Percentiles rank a stretch among this genome's conserved stretches.
phyloP scores from a whole-genome alignment of 2,113 vertebrate genomes.

The Vidua chalybeata region DNA sequence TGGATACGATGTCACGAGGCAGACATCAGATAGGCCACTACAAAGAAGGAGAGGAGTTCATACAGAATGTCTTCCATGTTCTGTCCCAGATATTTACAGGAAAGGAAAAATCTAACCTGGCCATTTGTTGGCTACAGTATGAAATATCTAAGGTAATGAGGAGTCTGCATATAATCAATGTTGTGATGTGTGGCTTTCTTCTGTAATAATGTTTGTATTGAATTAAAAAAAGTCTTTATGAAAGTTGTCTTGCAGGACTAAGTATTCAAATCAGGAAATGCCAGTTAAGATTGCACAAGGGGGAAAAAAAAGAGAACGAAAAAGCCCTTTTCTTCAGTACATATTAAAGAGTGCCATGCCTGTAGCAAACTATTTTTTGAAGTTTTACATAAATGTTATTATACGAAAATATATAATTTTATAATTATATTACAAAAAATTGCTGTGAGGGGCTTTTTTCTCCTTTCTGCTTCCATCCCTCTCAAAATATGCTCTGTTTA shows the following conservation, averaged over 20 bases:
- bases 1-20: constrained; percentile 71
- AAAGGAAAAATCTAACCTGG: constrained; percentile 76
- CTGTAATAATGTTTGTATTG: background rate
- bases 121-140: constrained; percentile 86
- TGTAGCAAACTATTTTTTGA: background rate
- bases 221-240: background rate
- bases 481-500: background rate
- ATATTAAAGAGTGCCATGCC: background rate
- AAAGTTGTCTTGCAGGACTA: background rate
- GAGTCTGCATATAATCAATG: background rate
- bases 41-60: constrained; percentile 88
- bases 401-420: background rate
- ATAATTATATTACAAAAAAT: background rate
- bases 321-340: background rate
- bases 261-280: background rate
- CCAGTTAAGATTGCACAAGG: background rate
- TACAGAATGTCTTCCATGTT: constrained; percentile 82
- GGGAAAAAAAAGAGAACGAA: background rate
- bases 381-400: background rate
- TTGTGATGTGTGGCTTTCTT: background rate
- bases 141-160: constrained; percentile 89
- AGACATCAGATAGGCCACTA: constrained; percentile 76
- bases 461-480: background rate
- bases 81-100: constrained; percentile 76
- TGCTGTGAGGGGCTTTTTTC: background rate